A percentile compares a stretch with the other conserved stretches of the same genome.
These are phyloP conservation scores for Gymnarchus niloticus DNA, from an alignment of 2,113 vertebrate species.

Conservation along the genomic window DNA sequence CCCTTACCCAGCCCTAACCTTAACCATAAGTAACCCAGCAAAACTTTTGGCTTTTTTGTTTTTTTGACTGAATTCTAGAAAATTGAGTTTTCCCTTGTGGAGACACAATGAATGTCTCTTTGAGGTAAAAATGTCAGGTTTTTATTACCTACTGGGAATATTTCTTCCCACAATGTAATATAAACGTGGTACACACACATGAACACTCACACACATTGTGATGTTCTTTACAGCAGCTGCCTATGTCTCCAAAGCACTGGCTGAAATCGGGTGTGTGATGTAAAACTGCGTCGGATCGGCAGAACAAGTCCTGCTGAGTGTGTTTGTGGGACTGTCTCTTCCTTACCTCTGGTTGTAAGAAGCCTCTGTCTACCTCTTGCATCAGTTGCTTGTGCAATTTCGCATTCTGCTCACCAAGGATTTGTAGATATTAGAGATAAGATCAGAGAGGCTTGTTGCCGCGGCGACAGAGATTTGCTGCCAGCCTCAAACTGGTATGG, in stretches of 20 bases:
- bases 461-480: too few species aligned
- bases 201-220: not conserved
- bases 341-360: not conserved
- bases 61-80: too few species aligned
- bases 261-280: not conserved
- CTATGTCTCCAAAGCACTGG: not conserved
- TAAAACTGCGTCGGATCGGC: not conserved
- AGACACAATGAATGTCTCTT: too few species aligned
- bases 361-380: not conserved
- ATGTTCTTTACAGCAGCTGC: not conserved
- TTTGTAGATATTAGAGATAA: not conserved
- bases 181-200: conserved; percentile 5
- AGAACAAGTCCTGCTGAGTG: not conserved
- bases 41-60: too few species aligned
- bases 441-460: not conserved
- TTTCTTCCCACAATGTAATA: too few species aligned
- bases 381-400: not conserved
- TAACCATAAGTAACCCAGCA: too few species aligned
- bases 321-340: not conserved
- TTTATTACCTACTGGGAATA: too few species aligned
- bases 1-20: too few species aligned
- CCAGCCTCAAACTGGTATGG: too few species aligned
- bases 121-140: too few species aligned
- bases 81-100: too few species aligned
- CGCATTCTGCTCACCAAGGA: not conserved